Evolutionary conservation across 2,888 invertebrate species (phyloP).

Genomic region (Mythimna lalbum): DNA sequence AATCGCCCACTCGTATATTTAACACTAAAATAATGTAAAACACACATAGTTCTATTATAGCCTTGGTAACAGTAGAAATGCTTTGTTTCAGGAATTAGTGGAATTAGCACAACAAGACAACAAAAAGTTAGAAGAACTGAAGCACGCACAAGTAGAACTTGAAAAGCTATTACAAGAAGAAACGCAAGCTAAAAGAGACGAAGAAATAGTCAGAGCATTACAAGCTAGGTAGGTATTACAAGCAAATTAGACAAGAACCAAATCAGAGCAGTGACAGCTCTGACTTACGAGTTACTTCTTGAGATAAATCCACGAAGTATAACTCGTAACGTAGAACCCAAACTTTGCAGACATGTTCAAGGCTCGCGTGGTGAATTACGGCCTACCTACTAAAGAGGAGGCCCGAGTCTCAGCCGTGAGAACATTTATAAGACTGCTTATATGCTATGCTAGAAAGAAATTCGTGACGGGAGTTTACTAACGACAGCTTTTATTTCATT

Average conservation of each 20-base stretch:
- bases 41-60: background rate
- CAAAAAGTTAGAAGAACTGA: conserved; percentile 93
- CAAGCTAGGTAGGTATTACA: conserved; percentile 89
- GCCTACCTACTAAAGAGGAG: too few species aligned
- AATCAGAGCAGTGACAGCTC: too few species aligned
- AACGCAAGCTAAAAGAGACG: conserved; percentile 95
- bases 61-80: background rate
- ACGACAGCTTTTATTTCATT: conserved; percentile 32
- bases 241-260: background rate
- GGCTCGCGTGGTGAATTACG: too few species aligned
- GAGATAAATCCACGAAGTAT: too few species aligned
- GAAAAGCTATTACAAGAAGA: conserved; percentile 95
- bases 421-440: too few species aligned
- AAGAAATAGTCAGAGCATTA: conserved; percentile 94
- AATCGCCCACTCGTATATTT: too few species aligned
- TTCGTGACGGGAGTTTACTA: background rate
- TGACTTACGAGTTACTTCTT: too few species aligned
- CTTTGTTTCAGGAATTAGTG: conserved; percentile 90
- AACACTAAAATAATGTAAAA: background rate
- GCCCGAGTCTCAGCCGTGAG: too few species aligned
- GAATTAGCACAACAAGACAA: conserved; percentile 93
- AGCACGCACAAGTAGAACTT: conserved; percentile 92
- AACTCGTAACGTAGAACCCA: too few species aligned
- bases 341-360: too few species aligned
- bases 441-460: background rate